These are phyloP conservation scores for Nesoenas mayeri DNA, from an alignment of 2,113 vertebrate species.

Conservation along the genomic window DNA sequence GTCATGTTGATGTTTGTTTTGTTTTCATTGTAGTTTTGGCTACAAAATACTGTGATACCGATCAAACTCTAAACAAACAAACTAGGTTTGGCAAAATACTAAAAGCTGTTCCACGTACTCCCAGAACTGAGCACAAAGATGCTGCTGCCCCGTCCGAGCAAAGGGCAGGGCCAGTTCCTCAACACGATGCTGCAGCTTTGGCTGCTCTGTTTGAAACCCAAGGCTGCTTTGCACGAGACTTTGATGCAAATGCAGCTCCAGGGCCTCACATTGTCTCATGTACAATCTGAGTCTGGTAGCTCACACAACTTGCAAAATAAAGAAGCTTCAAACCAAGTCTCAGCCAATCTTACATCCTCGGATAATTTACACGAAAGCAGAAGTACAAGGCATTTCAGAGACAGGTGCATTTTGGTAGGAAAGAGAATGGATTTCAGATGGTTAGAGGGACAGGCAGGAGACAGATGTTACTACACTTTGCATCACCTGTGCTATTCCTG, in stretches of 20 bases:
- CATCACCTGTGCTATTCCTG: not conserved
- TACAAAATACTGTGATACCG: not conserved
- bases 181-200: not conserved
- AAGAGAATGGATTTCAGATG: not conserved
- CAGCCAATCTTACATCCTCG: not conserved
- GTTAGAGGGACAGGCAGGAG: not conserved
- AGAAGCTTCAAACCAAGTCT: not conserved
- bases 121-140: not conserved
- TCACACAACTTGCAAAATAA: not conserved
- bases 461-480: not conserved
- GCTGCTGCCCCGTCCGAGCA: not conserved
- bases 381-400: not conserved
- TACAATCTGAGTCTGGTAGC: not conserved
- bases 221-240: rapidly evolving
- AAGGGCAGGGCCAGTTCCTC: rapidly evolving
- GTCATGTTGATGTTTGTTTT: no score
- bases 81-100: not conserved
- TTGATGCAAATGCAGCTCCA: not conserved
- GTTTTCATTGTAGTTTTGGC: not conserved
- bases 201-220: rapidly evolving
- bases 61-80: not conserved
- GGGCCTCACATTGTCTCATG: rapidly evolving
- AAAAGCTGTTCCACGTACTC: not conserved
- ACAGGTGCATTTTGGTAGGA: not conserved
- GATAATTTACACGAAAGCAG: not conserved